A percentile compares a stretch with the other conserved stretches of the same genome.
Conservation (phyloP, 2,888 invertebrate genomes). For the Drosophila flavopinicola region DNA sequence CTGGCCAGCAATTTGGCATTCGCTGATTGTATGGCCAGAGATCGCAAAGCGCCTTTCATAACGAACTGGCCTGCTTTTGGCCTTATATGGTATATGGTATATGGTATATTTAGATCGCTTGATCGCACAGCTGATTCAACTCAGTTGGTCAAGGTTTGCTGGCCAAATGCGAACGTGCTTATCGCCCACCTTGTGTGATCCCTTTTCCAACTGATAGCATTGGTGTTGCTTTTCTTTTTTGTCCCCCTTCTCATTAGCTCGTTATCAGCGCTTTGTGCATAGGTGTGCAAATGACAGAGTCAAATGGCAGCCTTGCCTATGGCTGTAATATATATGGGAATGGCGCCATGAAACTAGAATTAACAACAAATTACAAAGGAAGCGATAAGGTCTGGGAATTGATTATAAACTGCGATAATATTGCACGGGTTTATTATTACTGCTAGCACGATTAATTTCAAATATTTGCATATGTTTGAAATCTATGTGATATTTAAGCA, state of each 20-base stretch:
- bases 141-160: constrained; percentile 70
- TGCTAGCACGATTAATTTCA: constrained; percentile 2
- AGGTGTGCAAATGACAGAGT: constrained; percentile 42
- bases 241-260: constrained; percentile 17
- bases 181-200: constrained; percentile 40
- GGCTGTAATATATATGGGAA: constrained; percentile 10
- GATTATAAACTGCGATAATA: constrained; percentile 22
- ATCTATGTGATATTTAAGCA: neutral
- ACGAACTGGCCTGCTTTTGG: constrained; percentile 23
- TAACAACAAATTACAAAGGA: constrained; percentile 41
- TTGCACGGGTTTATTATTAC: constrained; percentile 6
- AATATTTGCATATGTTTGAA: neutral
- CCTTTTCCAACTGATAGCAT: constrained; percentile 39
- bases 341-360: constrained; percentile 43
- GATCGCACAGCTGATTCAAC: constrained; percentile 63
- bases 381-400: constrained; percentile 35
- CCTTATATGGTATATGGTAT: constrained; percentile 25
- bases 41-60: constrained; percentile 28
- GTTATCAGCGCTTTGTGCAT: constrained; percentile 34
- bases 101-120: constrained; percentile 15
- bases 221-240: constrained; percentile 10
- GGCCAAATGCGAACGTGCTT: constrained; percentile 44
- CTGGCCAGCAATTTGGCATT: constrained; percentile 19
- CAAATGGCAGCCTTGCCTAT: constrained; percentile 13
- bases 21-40: neutral